Percentiles rank a stretch among this genome's conserved stretches.
Conservation (phyloP, 1,140 invertebrate species). For the Coboldia fuscipes region DNA sequence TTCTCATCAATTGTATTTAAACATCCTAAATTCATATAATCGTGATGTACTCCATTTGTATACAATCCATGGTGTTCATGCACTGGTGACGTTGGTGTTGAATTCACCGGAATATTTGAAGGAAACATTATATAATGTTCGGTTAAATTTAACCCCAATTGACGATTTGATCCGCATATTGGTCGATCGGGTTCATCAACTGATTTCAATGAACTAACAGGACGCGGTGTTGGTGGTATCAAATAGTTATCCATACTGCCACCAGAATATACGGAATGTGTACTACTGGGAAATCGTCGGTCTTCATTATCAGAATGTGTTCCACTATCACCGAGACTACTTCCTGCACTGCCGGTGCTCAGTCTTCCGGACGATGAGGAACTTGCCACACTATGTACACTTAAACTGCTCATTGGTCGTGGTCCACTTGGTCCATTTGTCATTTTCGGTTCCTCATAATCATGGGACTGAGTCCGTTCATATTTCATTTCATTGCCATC, state of each 20-base stretch:
- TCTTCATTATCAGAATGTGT: constrained; percentile 67
- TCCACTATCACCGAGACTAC: constrained; percentile 60
- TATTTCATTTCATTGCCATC: constrained; percentile 1
- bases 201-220: constrained; percentile 16
- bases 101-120: constrained; percentile 19
- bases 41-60: constrained; percentile 4
- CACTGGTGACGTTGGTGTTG: constrained; percentile 8
- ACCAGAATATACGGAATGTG: constrained; percentile 22
- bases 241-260: constrained; percentile 29
- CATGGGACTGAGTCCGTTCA: background rate
- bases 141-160: background rate
- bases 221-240: constrained; percentile 30
- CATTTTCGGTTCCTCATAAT: background rate
- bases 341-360: constrained; percentile 48
- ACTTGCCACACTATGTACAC: constrained; percentile 46
- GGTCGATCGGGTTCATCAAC: constrained; percentile 17
- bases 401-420: constrained; percentile 48
- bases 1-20: constrained; percentile 18
- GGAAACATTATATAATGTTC: constrained; percentile 21
- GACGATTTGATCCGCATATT: constrained; percentile 9
- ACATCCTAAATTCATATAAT: constrained; percentile 13
- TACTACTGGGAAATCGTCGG: constrained; percentile 25
- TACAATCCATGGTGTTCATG: too few species aligned
- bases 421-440: constrained; percentile 17
- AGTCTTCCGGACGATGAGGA: constrained; percentile 56